Evolutionary conservation across 2,113 vertebrate species (phyloP).

Genomic region (Empidonax alnorum): DNA sequence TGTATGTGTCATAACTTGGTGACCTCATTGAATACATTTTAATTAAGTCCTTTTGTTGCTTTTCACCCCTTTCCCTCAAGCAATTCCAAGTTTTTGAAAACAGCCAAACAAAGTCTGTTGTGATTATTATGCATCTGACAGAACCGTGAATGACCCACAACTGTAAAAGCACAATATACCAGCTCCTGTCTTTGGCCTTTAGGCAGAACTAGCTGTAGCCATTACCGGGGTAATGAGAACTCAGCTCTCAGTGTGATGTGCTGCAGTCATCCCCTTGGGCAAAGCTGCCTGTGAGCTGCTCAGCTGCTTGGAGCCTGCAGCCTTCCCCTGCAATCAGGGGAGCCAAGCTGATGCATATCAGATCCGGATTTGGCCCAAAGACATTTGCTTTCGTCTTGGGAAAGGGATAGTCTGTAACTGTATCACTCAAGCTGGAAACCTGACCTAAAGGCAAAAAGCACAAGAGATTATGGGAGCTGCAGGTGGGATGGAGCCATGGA

Average conservation of each 20-base stretch:
- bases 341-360: conserved; percentile 3
- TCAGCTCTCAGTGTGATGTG: not conserved
- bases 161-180: conserved; percentile 24
- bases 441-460: not conserved
- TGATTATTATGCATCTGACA: conserved; percentile 40
- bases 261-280: not conserved
- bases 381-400: not conserved
- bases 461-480: not conserved
- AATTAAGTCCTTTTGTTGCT: conserved; percentile 68
- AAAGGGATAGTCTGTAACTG: not conserved
- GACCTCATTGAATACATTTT: conserved; percentile 39
- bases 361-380: conserved; percentile 5
- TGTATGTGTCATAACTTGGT: conserved; percentile 51
- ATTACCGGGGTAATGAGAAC: not conserved
- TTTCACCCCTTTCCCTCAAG: conserved; percentile 10
- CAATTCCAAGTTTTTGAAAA: conserved; percentile 50
- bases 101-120: conserved; percentile 32
- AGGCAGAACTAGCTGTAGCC: not conserved
- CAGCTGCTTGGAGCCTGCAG: not conserved
- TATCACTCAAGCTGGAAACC: not conserved
- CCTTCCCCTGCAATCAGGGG: not conserved
- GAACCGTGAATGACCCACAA: conserved; percentile 48
- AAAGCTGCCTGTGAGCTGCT: not conserved
- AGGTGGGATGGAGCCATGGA: not conserved
- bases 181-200: conserved; percentile 39